Conservation (phyloP, 2,888 invertebrate genomes). For the Chaetogeoica ovagalla region DNA sequence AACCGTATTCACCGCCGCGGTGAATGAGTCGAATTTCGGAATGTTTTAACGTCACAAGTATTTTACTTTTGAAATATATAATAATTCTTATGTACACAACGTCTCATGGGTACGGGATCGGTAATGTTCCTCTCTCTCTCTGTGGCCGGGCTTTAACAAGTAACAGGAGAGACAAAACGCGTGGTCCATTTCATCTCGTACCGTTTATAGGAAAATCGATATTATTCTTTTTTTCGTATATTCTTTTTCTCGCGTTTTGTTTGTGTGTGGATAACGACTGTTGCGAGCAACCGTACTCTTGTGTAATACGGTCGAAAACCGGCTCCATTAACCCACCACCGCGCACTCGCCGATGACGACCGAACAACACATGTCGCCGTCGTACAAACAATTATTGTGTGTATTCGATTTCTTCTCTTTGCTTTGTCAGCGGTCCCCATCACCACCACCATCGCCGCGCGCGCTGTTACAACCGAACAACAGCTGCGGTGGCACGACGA, state of each 20-base stretch:
- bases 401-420: conserved; percentile 43
- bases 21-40: too few species aligned
- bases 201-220: too few species aligned
- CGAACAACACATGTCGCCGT: conserved; percentile 45
- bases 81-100: too few species aligned
- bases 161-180: too few species aligned
- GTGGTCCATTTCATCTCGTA: too few species aligned
- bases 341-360: conserved; percentile 15
- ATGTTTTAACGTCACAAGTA: too few species aligned
- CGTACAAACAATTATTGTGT: conserved; percentile 38
- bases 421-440: conserved; percentile 24
- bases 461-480: neutral
- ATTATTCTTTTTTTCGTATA: too few species aligned
- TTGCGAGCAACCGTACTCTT: neutral
- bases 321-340: conserved; percentile 46
- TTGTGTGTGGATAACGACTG: neutral
- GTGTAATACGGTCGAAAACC: conserved; percentile 32
- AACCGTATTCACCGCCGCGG: too few species aligned
- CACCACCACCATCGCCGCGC: neutral
- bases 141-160: too few species aligned
- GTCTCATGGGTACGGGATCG: too few species aligned
- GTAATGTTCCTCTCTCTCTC: too few species aligned
- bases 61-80: too few species aligned
- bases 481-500: conserved; percentile 13
- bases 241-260: neutral